Conservation (phyloP, 2,888 invertebrate genomes). For the Hesperia comma region DNA sequence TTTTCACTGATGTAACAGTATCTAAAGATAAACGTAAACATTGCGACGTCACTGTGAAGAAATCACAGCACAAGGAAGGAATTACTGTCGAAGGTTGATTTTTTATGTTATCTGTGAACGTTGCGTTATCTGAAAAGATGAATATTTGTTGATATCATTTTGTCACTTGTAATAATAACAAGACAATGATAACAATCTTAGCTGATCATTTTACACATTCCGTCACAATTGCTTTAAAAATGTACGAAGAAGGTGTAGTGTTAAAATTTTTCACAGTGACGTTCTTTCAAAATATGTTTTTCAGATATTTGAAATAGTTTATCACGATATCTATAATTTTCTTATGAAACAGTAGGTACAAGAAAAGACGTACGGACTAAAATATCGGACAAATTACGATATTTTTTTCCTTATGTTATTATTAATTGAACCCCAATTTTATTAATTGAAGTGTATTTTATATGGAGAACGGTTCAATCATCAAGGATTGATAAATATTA, state of each 20-base stretch:
- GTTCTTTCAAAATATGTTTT: not conserved
- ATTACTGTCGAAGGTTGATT: conserved; percentile 1
- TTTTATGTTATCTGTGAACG: conserved; percentile 5
- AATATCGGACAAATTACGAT: too few relatives aligned
- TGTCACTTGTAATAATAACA: not conserved
- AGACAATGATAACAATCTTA: not conserved
- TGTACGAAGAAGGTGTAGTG: not conserved
- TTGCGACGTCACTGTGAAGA: conserved; percentile 25
- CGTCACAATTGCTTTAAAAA: not conserved
- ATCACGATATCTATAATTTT: too few relatives aligned
- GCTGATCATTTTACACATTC: not conserved
- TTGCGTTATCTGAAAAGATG: not conserved
- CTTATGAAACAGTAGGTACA: too few relatives aligned
- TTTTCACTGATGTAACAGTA: conserved; percentile 9
- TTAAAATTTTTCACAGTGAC: conserved; percentile 1
- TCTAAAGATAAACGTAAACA: conserved; percentile 6
- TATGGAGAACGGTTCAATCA: too few relatives aligned
- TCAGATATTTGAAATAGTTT: too few relatives aligned
- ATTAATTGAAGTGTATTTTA: not conserved
- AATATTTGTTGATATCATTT: not conserved
- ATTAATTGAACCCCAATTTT: conserved; percentile 2
- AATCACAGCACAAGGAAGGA: conserved; percentile 5
- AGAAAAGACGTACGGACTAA: too few relatives aligned
- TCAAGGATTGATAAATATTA: too few relatives aligned
- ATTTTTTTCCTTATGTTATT: too few relatives aligned